These are phyloP conservation scores for Henricia sp. DNA, from an alignment of 53 echinoderm and acorn worm genomes.

Conservation along the genomic window DNA sequence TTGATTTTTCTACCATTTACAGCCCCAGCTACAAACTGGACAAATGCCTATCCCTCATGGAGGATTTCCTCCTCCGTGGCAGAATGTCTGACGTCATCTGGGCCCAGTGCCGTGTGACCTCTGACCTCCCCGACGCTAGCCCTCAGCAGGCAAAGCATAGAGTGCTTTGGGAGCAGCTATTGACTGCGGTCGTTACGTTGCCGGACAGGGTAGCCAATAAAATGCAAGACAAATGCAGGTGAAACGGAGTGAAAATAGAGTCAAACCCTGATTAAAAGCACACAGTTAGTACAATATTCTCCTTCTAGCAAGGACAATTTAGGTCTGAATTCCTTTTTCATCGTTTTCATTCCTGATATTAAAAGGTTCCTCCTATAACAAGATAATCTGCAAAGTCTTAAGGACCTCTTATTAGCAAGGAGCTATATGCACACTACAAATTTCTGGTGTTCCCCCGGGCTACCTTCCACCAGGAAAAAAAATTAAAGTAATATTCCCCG, in stretches of 20 bases:
- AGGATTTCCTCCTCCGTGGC: slow-evolving; percentile 78
- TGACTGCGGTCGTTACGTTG: slow-evolving; percentile 76
- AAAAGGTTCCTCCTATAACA: too few species aligned
- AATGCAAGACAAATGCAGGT: slow-evolving; percentile 79
- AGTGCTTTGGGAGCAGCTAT: slow-evolving; percentile 79
- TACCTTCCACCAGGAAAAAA: too few species aligned
- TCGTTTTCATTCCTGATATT: too few species aligned
- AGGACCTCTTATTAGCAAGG: too few species aligned
- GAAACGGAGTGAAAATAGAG: background rate
- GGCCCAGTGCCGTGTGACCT: slow-evolving; percentile 62
- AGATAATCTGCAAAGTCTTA: too few species aligned
- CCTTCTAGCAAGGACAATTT: too few species aligned
- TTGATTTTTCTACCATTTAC: slow-evolving; percentile 1
- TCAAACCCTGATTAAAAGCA: background rate
- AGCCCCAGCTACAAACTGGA: slow-evolving; percentile 95
- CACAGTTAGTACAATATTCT: too few species aligned
- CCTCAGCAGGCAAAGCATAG: slow-evolving; percentile 41
- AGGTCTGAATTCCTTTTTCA: too few species aligned
- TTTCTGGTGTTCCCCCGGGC: too few species aligned
- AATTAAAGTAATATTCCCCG: too few species aligned
- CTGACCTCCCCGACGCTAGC: slow-evolving; percentile 1
- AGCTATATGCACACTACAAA: too few species aligned
- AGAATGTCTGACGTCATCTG: slow-evolving; percentile 73
- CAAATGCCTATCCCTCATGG: slow-evolving; percentile 82
- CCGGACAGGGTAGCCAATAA: slow-evolving; percentile 93